Evolutionary conservation across 2,888 invertebrate genomes (phyloP), one percentile per base, ranked within the genome.

Genomic region (Athripsodes cinereus): DNA sequence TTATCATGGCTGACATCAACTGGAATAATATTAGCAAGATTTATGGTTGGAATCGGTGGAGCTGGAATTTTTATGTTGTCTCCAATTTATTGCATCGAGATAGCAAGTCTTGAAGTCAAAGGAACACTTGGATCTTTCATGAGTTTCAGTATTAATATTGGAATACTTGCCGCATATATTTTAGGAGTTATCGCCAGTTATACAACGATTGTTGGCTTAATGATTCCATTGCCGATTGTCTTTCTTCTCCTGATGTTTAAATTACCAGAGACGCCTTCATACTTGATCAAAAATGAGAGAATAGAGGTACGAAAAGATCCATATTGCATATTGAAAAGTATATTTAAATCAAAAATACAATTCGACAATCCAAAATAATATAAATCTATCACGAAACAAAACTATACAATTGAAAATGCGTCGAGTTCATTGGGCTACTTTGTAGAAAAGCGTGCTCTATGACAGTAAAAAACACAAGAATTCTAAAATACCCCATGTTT

Each of bases 211-310:
- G 75, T 84, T 5, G 72, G 74, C 66, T 67, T 80, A 0, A 81
- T 81, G 57, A 66, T 80, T 8, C 57, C 78, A 0, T 62, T 81
- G 10, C 78, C 82, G 0, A 66, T 78, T 0, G 8, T 80, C 0
- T 78, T 81, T 50, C 58, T 81, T 1, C 54, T 79, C 0, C 62
- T 78, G 6, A 78, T 81, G 63, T 66, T 75, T 13, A 70, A 71
- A 68, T 75, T 84, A 71, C 85, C 85, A 0, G 86, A 86, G 64
- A 82, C 84, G 0, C 86, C 86, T 0, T 74, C 81, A 0, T 80
- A 71, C 57, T 69, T 80, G 11, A 69, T 80, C 46, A 75, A 74
- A 62, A 69, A 65, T 34, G 75, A 75, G 3, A 68, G 51, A 46
- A 26, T 59, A 22, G 53, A 59, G 8, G 63, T 61, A 46, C 52